Conservation (phyloP, 1,140 invertebrate species). For the Apis cerana region DNA sequence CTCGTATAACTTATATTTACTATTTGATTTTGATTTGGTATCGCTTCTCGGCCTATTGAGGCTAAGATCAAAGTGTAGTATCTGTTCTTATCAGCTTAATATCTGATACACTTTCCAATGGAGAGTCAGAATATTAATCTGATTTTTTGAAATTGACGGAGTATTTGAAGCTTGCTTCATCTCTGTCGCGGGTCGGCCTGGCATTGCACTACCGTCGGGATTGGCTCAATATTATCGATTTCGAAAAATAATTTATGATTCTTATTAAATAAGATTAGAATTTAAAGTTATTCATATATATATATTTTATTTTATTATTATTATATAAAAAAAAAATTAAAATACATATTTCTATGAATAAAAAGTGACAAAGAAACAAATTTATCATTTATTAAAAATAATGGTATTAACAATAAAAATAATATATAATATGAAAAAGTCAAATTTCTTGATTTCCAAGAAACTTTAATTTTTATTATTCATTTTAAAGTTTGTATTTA, state of each 20-base stretch:
- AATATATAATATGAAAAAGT: too few relatives aligned
- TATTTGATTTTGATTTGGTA: background rate
- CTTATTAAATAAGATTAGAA: too few relatives aligned
- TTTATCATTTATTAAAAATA: too few relatives aligned
- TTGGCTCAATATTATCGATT: background rate
- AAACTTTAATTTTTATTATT: too few relatives aligned
- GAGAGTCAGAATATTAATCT: constrained; percentile 2
- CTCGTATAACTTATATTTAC: background rate
- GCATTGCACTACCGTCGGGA: background rate
- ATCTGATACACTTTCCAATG: background rate
- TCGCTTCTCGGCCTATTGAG: background rate
- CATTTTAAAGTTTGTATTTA: too few relatives aligned
- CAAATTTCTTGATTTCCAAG: too few relatives aligned
- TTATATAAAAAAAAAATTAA: too few relatives aligned
- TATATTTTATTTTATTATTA: too few relatives aligned
- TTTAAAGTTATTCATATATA: too few relatives aligned
- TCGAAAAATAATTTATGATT: background rate
- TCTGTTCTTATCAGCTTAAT: constrained; percentile 2
- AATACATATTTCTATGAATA: too few relatives aligned
- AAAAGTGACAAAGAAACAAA: too few relatives aligned
- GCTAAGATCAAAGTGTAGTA: background rate
- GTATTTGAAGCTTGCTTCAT: background rate
- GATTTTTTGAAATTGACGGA: background rate
- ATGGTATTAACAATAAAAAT: too few relatives aligned
- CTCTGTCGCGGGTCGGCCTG: background rate